phyloP scores from a whole-genome alignment of 2,113 vertebrate species.

The Jacana jacana region DNA sequence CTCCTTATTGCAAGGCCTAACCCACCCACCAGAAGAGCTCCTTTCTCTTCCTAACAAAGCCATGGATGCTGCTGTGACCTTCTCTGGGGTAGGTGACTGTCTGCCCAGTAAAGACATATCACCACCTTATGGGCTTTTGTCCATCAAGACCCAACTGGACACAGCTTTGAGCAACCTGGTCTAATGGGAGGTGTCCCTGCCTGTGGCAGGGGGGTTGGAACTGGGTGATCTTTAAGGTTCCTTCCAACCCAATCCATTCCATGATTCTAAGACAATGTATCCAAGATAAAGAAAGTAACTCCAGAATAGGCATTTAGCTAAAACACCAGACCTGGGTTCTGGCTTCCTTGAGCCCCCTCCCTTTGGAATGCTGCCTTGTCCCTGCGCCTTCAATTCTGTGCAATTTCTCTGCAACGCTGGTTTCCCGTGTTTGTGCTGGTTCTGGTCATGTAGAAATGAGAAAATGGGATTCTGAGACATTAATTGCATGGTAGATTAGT shows the following conservation, averaged over 20 bases:
- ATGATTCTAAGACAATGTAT: background rate
- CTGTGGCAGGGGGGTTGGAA: background rate
- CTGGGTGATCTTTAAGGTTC: background rate
- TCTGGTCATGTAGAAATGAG: background rate
- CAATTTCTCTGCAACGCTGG: background rate
- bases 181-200: background rate
- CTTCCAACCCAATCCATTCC: background rate
- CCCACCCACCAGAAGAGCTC: background rate
- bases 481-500: background rate
- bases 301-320: background rate
- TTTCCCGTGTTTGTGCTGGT: background rate
- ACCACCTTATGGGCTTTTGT: background rate
- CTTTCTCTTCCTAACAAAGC: background rate
- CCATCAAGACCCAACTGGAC: background rate
- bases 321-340: background rate
- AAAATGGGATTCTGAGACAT: background rate
- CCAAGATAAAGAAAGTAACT: background rate
- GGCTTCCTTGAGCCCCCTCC: background rate
- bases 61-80: rapidly evolving
- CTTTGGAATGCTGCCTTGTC: background rate
- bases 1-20: background rate
- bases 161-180: background rate
- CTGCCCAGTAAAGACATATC: background rate
- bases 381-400: background rate
- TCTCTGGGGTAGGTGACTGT: background rate